Base-by-base conservation (phyloP, 2,888 invertebrate species). In the Pachymerium ferrugineum region DNA sequence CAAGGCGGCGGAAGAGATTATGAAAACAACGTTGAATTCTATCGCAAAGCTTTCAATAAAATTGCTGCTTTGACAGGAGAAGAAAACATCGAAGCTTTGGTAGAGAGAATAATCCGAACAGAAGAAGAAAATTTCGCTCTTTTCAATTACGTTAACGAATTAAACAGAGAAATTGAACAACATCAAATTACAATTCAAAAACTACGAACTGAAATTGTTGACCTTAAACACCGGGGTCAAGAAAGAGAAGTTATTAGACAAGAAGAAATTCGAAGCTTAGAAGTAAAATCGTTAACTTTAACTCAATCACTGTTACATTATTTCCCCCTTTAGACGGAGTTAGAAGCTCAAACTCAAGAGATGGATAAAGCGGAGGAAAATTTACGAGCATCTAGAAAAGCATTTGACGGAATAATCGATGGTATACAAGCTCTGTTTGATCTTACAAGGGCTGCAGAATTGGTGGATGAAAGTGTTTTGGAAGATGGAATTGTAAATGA, bases 41-140 rank as follows among this genome's bases (percentile, higher is more conserved):
- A 92, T 78, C 88, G 88, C 77, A 87, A 88, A 75, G 92, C 93
- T 67, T 86, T 94, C 73, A 87, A 89, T 71, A 86, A 89, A 79
- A 90, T 95, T 76, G 88, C 89, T 83, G 88, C 81, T 75, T 79
- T 83, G 78, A 80, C 80, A 0, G 79, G 79, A 6, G 83, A 84
- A 72, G 80, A 81, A n/a, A 82, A 83, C 74, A 80, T 83, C 12
- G 82, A 83, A 33, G 79, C 78, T 35, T 81, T 94, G 67, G 88
- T 89, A 8, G 86, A 86, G 2, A 88, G 90, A 80, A 95, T 92
- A 82, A 86, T 89, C n/a, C 88, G 90, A 33, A 89, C 91, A 75
- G 95, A 95, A 80, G 93, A 93, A 78, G 92, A 92, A 81, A 96
- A 95, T 84, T 95, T 94, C 81, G 93, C 94, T 0, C 86, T 93